These are phyloP conservation scores for Caenorhabditis afra DNA, from an alignment of 2,888 invertebrate species.

Conservation along the genomic window DNA sequence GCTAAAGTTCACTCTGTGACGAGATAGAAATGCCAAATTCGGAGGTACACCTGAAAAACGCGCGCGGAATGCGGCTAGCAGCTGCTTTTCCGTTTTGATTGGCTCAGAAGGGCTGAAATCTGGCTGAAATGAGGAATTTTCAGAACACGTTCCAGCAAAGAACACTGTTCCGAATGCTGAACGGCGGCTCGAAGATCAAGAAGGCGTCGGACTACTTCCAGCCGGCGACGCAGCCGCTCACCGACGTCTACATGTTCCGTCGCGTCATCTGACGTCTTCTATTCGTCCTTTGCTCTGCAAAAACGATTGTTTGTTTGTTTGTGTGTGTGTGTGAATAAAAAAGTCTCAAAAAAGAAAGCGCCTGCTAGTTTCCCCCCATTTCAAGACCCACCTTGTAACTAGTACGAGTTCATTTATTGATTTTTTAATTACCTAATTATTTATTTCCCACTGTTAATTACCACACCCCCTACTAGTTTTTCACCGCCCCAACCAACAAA, in stretches of 20 bases:
- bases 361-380: conserved; percentile 2
- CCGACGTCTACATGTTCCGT: conserved; percentile 35
- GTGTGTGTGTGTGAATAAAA: conserved; percentile 3
- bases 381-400: conserved; percentile 16
- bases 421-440: background rate
- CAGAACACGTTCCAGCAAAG: conserved; percentile 47
- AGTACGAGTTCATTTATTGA: conserved; percentile 28
- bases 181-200: conserved; percentile 51
- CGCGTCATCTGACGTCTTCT: conserved; percentile 10
- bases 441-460: background rate
- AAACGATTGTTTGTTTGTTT: background rate
- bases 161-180: conserved; percentile 46
- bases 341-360: background rate
- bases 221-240: background rate
- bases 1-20: too few species aligned
- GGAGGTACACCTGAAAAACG: too few species aligned
- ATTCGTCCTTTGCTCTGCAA: background rate
- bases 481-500: background rate
- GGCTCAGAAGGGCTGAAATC: too few species aligned
- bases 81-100: too few species aligned
- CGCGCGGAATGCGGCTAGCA: too few species aligned
- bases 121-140: too few species aligned
- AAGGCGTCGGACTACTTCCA: conserved; percentile 22
- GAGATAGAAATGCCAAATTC: too few species aligned
- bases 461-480: too few species aligned